phyloP scores from a whole-genome alignment of 1,140 invertebrate species.

The Oryctes rhinoceros region DNA sequence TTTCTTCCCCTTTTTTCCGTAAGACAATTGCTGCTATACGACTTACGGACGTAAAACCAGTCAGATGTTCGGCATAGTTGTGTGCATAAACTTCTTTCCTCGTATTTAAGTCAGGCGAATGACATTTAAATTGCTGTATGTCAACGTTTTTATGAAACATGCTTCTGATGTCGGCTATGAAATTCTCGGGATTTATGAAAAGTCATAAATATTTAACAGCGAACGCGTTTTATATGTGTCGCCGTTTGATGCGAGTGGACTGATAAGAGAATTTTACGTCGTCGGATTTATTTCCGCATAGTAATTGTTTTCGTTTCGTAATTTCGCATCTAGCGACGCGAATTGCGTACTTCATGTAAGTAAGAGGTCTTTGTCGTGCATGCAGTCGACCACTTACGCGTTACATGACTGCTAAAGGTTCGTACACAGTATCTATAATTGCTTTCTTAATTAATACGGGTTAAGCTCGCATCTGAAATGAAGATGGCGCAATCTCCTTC shows the following conservation, averaged over 20 bases:
- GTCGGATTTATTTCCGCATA: constrained; percentile 28
- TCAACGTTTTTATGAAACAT: constrained; percentile 41
- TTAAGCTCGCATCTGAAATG: too few relatives aligned
- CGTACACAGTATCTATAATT: too few relatives aligned
- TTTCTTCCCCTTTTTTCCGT: too few relatives aligned
- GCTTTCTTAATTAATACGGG: too few relatives aligned
- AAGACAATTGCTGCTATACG: background rate
- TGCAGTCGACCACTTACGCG: too few relatives aligned
- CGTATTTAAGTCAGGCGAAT: constrained; percentile 42
- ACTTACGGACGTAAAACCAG: background rate
- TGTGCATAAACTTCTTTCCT: constrained; percentile 35
- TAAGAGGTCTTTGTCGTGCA: too few relatives aligned
- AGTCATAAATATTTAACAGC: constrained; percentile 41
- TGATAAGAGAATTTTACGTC: constrained; percentile 32
- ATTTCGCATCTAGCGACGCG: constrained; percentile 6
- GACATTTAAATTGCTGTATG: constrained; percentile 44
- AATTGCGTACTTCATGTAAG: too few relatives aligned
- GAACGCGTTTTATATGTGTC: constrained; percentile 31
- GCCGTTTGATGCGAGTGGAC: background rate
- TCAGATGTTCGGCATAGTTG: constrained; percentile 14
- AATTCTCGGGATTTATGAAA: constrained; percentile 42
- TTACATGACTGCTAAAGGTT: too few relatives aligned
- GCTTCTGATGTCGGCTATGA: constrained; percentile 24
- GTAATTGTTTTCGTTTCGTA: constrained; percentile 34
- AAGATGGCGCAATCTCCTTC: too few relatives aligned